Percentiles rank a stretch among this genome's conserved stretches.
These are phyloP conservation scores for Bimastos eiseni DNA, from an alignment of 2,888 invertebrate species.

Conservation along the genomic window DNA sequence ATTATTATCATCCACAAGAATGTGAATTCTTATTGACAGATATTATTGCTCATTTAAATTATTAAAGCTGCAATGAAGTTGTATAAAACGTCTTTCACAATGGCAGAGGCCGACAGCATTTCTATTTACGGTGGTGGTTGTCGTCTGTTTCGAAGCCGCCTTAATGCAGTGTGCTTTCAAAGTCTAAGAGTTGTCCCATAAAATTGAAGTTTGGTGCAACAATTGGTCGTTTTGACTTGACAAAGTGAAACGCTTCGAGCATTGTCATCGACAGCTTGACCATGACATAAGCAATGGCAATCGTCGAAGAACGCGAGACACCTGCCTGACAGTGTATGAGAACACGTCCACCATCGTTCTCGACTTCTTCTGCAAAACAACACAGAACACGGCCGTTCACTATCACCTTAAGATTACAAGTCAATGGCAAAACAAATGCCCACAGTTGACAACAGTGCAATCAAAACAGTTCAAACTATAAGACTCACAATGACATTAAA, in stretches of 20 bases:
- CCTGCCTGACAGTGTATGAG: conserved; percentile 94
- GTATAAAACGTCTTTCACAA: not conserved
- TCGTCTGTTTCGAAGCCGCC: not conserved
- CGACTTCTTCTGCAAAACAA: conserved; percentile 72
- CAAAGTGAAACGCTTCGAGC: conserved; percentile 84
- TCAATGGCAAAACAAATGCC: no score
- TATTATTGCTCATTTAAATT: not conserved
- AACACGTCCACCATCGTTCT: conserved; percentile 74
- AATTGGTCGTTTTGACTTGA: conserved; percentile 81
- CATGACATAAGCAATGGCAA: conserved; percentile 93
- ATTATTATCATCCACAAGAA: not conserved
- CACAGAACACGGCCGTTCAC: not conserved
- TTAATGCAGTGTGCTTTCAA: not conserved
- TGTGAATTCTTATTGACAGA: not conserved
- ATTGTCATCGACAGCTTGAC: conserved; percentile 77
- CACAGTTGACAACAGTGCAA: no score
- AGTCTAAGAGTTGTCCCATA: conserved; percentile 75
- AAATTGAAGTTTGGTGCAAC: conserved; percentile 94
- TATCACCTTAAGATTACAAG: no score
- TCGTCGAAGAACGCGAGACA: conserved; percentile 88
- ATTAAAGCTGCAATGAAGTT: not conserved
- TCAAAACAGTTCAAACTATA: no score
- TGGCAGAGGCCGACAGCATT: not conserved
- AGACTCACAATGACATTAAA: no score
- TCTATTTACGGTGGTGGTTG: not conserved